Evolutionary conservation across 2,888 invertebrate genomes (phyloP).

Genomic region (Eupelmus urozonus): DNA sequence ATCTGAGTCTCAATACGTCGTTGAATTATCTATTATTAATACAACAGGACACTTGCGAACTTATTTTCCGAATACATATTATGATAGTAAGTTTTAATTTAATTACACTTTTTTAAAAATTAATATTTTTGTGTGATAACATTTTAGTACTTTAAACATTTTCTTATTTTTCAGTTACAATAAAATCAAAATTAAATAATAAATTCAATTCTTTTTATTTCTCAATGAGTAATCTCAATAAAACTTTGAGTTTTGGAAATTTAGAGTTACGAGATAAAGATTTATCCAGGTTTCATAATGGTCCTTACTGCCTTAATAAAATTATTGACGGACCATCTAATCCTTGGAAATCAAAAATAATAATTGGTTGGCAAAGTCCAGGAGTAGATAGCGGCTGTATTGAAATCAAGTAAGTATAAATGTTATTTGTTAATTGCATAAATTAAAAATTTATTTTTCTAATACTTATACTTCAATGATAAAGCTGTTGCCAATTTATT

Average conservation of each 20-base stretch:
- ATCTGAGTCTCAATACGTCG: constrained; percentile 13
- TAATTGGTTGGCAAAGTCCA: constrained; percentile 58
- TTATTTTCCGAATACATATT: constrained; percentile 53
- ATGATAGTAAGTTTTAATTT: constrained; percentile 48
- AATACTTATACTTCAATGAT: too few species aligned
- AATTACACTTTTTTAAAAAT: too few species aligned
- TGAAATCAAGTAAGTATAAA: constrained; percentile 30
- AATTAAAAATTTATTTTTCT: too few species aligned
- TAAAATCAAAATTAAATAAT: constrained; percentile 35
- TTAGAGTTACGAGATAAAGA: constrained; percentile 48
- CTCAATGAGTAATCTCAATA: constrained; percentile 42
- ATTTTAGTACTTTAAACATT: too few species aligned
- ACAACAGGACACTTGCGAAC: constrained; percentile 28
- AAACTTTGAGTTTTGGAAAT: constrained; percentile 23
- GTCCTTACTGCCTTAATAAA: constrained; percentile 49
- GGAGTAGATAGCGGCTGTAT: constrained; percentile 45
- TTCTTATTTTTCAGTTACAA: constrained; percentile 45
- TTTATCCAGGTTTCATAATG: constrained; percentile 52
- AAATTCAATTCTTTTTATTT: constrained; percentile 51
- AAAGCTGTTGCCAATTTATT: too few species aligned
- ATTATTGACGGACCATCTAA: constrained; percentile 52
- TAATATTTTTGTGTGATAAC: too few species aligned
- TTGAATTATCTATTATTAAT: constrained; percentile 43
- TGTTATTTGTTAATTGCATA: too few species aligned
- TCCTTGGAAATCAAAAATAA: constrained; percentile 31